Evolutionary conservation across 2,797 vertebrate species (phyloP), one percentile per base, ranked within the genome.

Genomic region (Crypturellus tataupa): DNA sequence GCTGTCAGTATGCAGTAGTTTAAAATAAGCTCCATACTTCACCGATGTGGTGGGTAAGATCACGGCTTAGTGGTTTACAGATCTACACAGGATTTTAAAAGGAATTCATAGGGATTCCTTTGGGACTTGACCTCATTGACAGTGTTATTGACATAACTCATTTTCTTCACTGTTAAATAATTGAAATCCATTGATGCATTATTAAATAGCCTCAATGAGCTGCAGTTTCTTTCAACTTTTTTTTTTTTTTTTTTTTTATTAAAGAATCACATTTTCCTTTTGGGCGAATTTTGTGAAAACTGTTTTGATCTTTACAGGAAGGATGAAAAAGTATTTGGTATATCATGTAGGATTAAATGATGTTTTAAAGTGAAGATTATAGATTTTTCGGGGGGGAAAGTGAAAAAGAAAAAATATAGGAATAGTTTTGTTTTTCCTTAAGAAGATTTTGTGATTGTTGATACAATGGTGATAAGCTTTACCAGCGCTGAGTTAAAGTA

Each of bases 61-160:
- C 82, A 72, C 58, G 85, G 58, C 63, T 71, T 9, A 33, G 85
- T 71, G 33, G 81, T 71, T 85, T 85, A 67, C 35, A 76, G 59
- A 70, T 53, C 70, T 79, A 31, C 77, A 49, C 2, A 1, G 87
- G 62, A 80, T 92, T 94, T 91, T 84, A 60, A 82, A 69, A 81
- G 51, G 85, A 93, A 96, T 92, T 95, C 73, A 40, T 73, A 79
- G 27, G 12, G 31, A 91, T 89, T 94, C 89, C 91, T 79, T 0
- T 13, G 90, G 82, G 93, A 12, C 73, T 91, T 95, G 70, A 95
- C 82, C 77, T 92, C 78, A 51, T 55, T 93, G 85, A 76, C 63
- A 89, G 63, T 79, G 63, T 76, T 93, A 91, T 69, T 93, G 95
- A 89, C 79, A 86, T 91, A 91, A 87, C 65, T 95, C 8, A 69